Evolutionary conservation across 2,797 vertebrate species (phyloP).

Genomic region (Simalia tracyae): DNA sequence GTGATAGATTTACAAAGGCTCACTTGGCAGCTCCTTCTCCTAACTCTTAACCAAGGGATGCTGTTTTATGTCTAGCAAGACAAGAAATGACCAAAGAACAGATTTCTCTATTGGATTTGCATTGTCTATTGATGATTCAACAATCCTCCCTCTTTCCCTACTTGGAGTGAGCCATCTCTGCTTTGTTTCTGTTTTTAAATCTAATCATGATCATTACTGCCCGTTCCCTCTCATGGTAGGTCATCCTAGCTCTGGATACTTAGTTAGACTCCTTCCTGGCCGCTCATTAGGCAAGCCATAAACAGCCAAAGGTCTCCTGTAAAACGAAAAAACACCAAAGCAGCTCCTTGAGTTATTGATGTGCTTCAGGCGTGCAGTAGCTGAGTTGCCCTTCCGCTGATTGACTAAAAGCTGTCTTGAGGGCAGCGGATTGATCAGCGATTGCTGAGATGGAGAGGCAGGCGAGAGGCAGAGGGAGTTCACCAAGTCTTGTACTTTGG

Average conservation of each 20-base stretch:
- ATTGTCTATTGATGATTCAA: background rate
- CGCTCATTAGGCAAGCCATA: constrained; percentile 58
- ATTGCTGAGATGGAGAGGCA: constrained; percentile 17
- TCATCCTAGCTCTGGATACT: constrained; percentile 36
- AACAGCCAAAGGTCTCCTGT: constrained; percentile 30
- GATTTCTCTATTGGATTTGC: background rate
- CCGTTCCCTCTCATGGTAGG: constrained; percentile 41
- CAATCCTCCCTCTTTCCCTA: background rate
- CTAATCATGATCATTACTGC: constrained; percentile 41
- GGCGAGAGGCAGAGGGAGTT: constrained; percentile 8
- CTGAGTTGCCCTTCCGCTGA: constrained; percentile 44
- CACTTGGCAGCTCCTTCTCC: background rate
- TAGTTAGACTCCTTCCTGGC: constrained; percentile 40
- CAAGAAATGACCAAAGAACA: background rate
- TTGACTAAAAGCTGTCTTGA: constrained; percentile 48
- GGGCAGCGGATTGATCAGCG: constrained; percentile 32
- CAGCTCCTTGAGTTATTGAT: constrained; percentile 54
- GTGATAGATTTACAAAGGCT: background rate
- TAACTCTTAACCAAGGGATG: background rate
- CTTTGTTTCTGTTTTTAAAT: background rate
- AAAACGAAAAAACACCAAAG: constrained; percentile 1
- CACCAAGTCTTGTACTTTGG: constrained; percentile 23
- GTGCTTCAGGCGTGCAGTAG: background rate
- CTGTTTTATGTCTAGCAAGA: background rate
- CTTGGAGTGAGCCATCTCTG: background rate